Evolutionary conservation across 2,888 invertebrate species (phyloP), one percentile per base, ranked within the genome.

Genomic region (Ferdinandea cuprea): DNA sequence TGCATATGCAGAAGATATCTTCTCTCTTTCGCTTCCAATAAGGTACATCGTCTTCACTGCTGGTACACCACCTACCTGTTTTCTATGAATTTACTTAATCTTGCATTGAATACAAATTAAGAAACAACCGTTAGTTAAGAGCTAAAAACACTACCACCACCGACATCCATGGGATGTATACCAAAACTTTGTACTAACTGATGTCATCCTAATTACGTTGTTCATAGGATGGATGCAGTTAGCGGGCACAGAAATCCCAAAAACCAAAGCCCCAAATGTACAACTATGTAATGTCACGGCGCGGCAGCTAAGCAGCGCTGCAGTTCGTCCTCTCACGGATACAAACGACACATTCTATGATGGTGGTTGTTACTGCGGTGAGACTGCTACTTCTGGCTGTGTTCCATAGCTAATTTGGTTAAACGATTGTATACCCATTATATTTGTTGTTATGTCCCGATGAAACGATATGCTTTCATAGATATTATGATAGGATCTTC

Each of bases 141-240:
- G 35, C 46, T 28, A 48, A 32, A n/a, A 30, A 5, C 35, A 42
- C 66, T 32, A 32, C 28, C 28, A 58, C 44, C 30, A 44, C 2
- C 52, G 44, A 15, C 54, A 44, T 59, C 21, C 54, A 44, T 59
- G 59, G 50, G 66, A 74, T 77, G 77, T 68, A 63, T 63, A 42
- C 50, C 25, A 56, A 66, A 68, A 68, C 37, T 72, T 72, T 72
- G 77, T 77, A 66, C 61, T 63, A 42, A 72, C 77, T 66, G 77
- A 77, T 83, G 77, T 77, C 77, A 73, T 83, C 72, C 83, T 83
- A 83, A 83, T 83, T 83, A 83, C 68, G 66, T 66, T 77, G 77
- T 28, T 58, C 68, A 61, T 54, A 48, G 76, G 42, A 79, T 44
- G 66, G 50, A 73, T 54, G 54, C 59, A 65, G 13, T 58, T 42